A percentile compares a stretch with the other conserved stretches of the same genome.
phyloP scores from a whole-genome alignment of 1,140 invertebrate species.

The Amyelois transitella region DNA sequence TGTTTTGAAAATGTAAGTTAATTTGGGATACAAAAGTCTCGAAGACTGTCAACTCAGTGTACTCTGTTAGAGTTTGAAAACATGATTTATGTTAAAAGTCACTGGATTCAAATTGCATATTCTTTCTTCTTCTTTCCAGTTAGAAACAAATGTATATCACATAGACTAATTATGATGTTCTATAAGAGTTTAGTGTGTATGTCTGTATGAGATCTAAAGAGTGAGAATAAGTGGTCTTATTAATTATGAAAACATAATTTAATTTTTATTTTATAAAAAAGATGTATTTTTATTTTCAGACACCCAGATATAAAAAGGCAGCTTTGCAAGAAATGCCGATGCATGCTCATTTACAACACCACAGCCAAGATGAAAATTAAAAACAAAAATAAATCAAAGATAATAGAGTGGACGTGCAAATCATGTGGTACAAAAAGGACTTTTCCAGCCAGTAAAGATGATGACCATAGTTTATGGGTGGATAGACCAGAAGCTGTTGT shows the following conservation, averaged over 20 bases:
- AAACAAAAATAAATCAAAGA: conserved; percentile 53
- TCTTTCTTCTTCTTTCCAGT: too few relatives aligned
- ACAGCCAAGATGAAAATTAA: conserved; percentile 66
- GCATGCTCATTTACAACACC: conserved; percentile 55
- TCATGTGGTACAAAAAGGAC: conserved; percentile 52
- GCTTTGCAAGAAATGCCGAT: conserved; percentile 73
- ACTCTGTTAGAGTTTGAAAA: too few relatives aligned
- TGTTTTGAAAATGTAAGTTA: conserved; percentile 75
- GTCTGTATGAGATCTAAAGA: too few relatives aligned
- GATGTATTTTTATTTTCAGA: conserved; percentile 50
- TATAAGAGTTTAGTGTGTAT: too few relatives aligned
- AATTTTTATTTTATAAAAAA: conserved; percentile 8
- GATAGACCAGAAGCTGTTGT: conserved; percentile 65
- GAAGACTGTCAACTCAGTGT: too few relatives aligned
- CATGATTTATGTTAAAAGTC: too few relatives aligned
- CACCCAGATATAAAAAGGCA: conserved; percentile 73
- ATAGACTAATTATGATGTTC: too few relatives aligned
- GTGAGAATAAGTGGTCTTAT: too few relatives aligned
- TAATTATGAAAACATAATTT: too few relatives aligned
- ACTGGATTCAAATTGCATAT: too few relatives aligned
- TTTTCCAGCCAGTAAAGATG: conserved; percentile 49
- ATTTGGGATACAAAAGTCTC: too few relatives aligned
- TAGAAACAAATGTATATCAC: too few relatives aligned
- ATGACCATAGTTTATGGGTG: conserved; percentile 60
- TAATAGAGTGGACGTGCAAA: conserved; percentile 59